phyloP scores from a whole-genome alignment of 2,113 vertebrate genomes.

The Nematolebias whitei region DNA sequence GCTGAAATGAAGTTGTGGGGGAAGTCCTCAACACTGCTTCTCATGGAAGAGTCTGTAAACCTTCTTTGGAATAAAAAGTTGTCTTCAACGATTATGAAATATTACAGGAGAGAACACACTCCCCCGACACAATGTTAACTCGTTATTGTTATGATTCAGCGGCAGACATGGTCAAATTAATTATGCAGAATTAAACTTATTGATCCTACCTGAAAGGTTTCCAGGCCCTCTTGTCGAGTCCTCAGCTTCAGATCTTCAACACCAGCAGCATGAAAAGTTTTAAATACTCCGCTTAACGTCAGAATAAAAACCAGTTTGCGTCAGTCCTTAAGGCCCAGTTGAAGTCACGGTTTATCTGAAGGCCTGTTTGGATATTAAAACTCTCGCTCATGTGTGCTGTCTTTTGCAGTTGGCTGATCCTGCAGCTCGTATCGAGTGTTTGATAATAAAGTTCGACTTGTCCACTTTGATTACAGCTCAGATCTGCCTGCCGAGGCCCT shows the following conservation, averaged over 20 bases:
- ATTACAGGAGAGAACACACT: not conserved
- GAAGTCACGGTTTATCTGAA: slow-evolving; percentile 31
- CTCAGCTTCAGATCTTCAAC: slow-evolving; percentile 36
- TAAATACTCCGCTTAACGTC: slow-evolving; percentile 27
- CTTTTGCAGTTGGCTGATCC: slow-evolving; percentile 24
- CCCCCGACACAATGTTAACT: not conserved
- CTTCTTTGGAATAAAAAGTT: not conserved
- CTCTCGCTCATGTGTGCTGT: slow-evolving; percentile 28
- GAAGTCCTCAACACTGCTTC: too few species aligned
- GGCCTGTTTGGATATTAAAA: slow-evolving; percentile 11
- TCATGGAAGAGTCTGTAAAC: too few species aligned
- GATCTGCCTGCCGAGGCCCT: slow-evolving; percentile 57
- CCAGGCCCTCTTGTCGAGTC: slow-evolving; percentile 42
- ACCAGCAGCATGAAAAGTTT: slow-evolving; percentile 3
- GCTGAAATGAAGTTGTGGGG: not conserved
- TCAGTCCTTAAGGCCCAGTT: slow-evolving; percentile 16
- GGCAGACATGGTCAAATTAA: not conserved
- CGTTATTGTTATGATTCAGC: not conserved
- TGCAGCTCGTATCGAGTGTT: slow-evolving; percentile 77
- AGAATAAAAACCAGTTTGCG: slow-evolving; percentile 19
- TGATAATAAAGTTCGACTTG: slow-evolving; percentile 88
- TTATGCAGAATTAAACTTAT: not conserved
- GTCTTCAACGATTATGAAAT: not conserved
- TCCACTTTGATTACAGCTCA: slow-evolving; percentile 82
- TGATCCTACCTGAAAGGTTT: slow-evolving; percentile 57